Evolutionary conservation across 2,888 invertebrate genomes (phyloP).

Genomic region (Polydrusus cervinus): DNA sequence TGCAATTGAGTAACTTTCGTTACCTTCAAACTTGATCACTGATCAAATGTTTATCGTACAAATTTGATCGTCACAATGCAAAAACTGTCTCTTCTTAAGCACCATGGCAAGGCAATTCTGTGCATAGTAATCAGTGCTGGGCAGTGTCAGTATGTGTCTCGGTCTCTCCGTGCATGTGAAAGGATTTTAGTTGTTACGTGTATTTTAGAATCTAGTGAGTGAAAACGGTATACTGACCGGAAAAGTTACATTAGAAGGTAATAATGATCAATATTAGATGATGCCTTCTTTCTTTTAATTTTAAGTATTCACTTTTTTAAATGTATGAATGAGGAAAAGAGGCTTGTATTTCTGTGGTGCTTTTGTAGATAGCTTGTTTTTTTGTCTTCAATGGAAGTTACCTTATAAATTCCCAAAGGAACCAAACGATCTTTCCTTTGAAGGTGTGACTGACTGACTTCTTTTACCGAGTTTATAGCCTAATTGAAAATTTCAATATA

Average conservation of each 20-base stretch:
- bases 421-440: too few relatives aligned
- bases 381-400: too few relatives aligned
- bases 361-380: too few relatives aligned
- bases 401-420: too few relatives aligned
- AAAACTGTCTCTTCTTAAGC: conserved; percentile 25
- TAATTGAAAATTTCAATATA: too few relatives aligned
- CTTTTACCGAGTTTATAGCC: too few relatives aligned
- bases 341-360: too few relatives aligned
- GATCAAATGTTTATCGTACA: conserved; percentile 3
- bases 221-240: conserved; percentile 25
- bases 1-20: too few relatives aligned
- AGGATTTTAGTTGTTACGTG: conserved; percentile 20
- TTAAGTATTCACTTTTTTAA: not conserved
- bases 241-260: conserved; percentile 20
- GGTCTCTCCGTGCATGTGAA: conserved; percentile 24
- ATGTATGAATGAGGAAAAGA: not conserved
- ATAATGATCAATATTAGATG: not conserved
- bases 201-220: conserved; percentile 12
- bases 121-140: conserved; percentile 30
- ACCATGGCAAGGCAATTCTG: conserved; percentile 23
- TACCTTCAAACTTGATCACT: not conserved
- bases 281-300: not conserved
- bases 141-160: conserved; percentile 31
- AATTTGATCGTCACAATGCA: conserved; percentile 9
- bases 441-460: too few relatives aligned